A percentile compares a stretch with the other conserved stretches of the same genome.
Evolutionary conservation across 1,140 invertebrate genomes (phyloP).

Genomic region (Diachasmimorpha longicaudata): DNA sequence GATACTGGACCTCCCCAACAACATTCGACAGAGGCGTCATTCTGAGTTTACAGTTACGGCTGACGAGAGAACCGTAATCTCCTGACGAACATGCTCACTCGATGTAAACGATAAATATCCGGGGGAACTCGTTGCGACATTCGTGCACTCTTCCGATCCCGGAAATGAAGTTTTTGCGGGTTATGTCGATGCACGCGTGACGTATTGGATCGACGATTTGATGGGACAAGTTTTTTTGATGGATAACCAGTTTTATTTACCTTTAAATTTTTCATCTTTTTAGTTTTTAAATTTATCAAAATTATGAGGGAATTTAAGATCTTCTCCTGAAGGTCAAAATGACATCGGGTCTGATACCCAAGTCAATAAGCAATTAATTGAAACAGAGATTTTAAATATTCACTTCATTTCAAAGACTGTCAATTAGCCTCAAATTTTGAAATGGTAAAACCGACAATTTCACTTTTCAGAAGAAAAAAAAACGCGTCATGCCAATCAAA

Average conservation of each 20-base stretch:
- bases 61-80: background rate
- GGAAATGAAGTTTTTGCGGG: conserved; percentile 4
- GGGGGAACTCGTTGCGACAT: background rate
- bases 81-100: background rate
- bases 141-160: background rate
- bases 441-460: background rate
- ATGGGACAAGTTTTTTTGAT: background rate
- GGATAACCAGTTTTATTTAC: background rate
- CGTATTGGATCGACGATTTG: background rate
- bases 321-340: background rate
- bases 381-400: no score
- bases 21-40: background rate
- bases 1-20: background rate
- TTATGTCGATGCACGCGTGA: background rate
- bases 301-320: background rate
- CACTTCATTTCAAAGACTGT: background rate
- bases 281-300: background rate
- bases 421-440: background rate
- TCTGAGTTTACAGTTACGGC: background rate
- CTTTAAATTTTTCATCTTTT: background rate
- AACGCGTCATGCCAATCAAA: background rate
- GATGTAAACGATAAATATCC: conserved; percentile 5
- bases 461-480: background rate
- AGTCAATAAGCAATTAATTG: no score
- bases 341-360: no score